Evolutionary conservation across 2,888 invertebrate genomes (phyloP).

Genomic region (Deladenus siricidicola): DNA sequence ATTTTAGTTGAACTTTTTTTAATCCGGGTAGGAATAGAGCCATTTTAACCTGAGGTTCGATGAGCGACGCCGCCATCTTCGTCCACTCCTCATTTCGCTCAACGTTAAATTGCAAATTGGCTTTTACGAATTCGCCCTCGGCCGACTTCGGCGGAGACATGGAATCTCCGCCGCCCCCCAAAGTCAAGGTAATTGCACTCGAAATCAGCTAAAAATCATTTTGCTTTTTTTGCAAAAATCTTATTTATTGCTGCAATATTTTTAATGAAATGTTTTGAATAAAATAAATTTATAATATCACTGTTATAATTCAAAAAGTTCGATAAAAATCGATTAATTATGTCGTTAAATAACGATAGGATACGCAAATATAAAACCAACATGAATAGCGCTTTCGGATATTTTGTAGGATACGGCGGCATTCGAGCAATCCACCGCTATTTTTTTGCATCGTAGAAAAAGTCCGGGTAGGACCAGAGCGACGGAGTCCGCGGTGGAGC

Average conservation of each 20-base stretch:
- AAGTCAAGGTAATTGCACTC: background rate
- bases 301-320: too few species aligned
- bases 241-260: slow-evolving; percentile 2
- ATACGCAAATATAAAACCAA: background rate
- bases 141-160: too few species aligned
- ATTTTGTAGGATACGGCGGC: slow-evolving; percentile 3
- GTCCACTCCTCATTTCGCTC: slow-evolving; percentile 7
- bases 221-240: background rate
- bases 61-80: slow-evolving; percentile 10
- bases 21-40: too few species aligned
- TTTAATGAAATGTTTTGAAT: too few species aligned
- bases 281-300: too few species aligned
- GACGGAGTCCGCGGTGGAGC: slow-evolving; percentile 11
- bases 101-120: background rate
- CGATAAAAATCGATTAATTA: too few species aligned
- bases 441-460: slow-evolving; percentile 6
- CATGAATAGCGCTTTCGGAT: background rate
- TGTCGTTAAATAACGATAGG: too few species aligned
- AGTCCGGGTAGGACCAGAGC: slow-evolving; percentile 16
- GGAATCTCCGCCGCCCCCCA: too few species aligned
- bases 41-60: slow-evolving; percentile 10
- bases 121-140: background rate
- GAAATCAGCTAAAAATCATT: background rate
- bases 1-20: too few species aligned
- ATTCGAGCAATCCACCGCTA: slow-evolving; percentile 8